These are phyloP conservation scores for Acleris cristana DNA, from an alignment of 2,888 invertebrate species.

Conservation along the genomic window DNA sequence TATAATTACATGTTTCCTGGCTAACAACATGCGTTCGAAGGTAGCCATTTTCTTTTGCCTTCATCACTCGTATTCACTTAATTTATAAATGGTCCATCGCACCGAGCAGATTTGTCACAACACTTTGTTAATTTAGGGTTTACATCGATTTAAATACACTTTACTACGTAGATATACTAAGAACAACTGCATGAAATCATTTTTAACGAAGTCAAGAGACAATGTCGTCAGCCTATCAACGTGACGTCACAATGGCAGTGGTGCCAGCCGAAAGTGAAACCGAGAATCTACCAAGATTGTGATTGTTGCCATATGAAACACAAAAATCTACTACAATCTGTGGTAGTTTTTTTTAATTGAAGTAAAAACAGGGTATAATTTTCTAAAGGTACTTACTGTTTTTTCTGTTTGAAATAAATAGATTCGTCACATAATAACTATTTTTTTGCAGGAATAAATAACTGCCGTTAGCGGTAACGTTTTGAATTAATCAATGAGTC, in stretches of 20 bases:
- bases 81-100: constrained; percentile 70
- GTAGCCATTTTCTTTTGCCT: constrained; percentile 80
- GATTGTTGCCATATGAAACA: constrained; percentile 45
- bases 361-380: not conserved
- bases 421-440: not conserved
- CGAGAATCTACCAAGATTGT: constrained; percentile 38
- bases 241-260: constrained; percentile 80
- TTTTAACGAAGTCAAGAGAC: constrained; percentile 68
- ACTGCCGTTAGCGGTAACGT: too few species aligned
- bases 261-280: constrained; percentile 49
- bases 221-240: constrained; percentile 73
- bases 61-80: constrained; percentile 76
- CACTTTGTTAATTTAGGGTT: constrained; percentile 66
- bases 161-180: constrained; percentile 65
- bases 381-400: too few species aligned
- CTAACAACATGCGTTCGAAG: constrained; percentile 76
- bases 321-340: not conserved
- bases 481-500: too few species aligned
- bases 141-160: constrained; percentile 61
- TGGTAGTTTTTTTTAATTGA: constrained; percentile 1
- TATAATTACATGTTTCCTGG: constrained; percentile 78
- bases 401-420: not conserved
- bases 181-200: constrained; percentile 69
- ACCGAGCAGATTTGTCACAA: constrained; percentile 66
- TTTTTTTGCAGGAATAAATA: too few species aligned